Base-by-base conservation (phyloP, 2,113 vertebrate species). In the Cheirogaleus medius region DNA sequence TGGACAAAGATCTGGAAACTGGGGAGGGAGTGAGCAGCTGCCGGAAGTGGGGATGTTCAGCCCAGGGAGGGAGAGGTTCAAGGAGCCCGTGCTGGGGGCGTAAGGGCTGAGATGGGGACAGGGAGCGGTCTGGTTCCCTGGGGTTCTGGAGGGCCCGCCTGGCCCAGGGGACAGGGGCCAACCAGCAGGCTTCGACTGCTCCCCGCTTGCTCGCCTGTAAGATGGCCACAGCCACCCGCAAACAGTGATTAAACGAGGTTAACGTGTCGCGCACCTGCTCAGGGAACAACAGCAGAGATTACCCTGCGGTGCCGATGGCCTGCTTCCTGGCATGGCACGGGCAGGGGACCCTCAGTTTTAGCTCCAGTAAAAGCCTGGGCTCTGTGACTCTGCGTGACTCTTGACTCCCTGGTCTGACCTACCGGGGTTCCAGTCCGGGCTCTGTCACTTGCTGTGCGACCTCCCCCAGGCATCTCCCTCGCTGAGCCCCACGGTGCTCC, bases 211-310 rank as follows among this genome's bases (percentile, higher is more conserved):
- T 47, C 44, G 44, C 44, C 44, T 47, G n/a, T n/a, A n/a, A n/a
- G n/a, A n/a, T n/a, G n/a, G n/a, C n/a, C n/a, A n/a, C n/a, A n/a
- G 66, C 15, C n/a, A 3, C 29, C 34, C 21, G 29, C 21, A 42
- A 3, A 2, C 1, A 8, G 52, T 1, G 23, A 76, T 23, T 20
- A 21, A 21, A 44, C 15, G 42, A 27, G 52, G 2, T 8, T 1
- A 29, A 3, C 2, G 1, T 1, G 0, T 34, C 34, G 10, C 27
- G 44, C 21, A 29, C 17, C 56, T 64, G 11, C 37, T 44, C 12
- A 1, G 3, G 1, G 29, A 27, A 1, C 5, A 27, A 3, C 0
- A 1, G 44, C 21, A 32, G 25, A 1, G 25, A 1, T 1, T 1
- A 3, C 11, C 1, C 6, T 2, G 17, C 58, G 3, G 29, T 0